A percentile compares a stretch with the other conserved stretches of the same genome.
Conservation (phyloP, 2,113 vertebrate genomes). For the Laticauda colubrina region DNA sequence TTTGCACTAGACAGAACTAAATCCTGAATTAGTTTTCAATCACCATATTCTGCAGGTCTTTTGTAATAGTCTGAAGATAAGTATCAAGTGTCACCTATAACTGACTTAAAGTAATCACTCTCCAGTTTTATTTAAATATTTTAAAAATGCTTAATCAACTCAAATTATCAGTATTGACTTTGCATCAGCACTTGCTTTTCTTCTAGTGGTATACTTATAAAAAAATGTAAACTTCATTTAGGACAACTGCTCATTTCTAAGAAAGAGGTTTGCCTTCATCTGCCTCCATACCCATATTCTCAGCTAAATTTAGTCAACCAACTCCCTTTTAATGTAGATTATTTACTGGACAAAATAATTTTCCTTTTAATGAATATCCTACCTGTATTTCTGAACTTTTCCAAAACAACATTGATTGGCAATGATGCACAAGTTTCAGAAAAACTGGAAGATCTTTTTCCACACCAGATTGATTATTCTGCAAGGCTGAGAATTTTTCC, state of each 20-base stretch:
- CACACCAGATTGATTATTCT: constrained; percentile 14
- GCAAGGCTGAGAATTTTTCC: constrained; percentile 10
- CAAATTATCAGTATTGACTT: neutral
- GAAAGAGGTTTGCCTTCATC: neutral
- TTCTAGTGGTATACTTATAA: neutral
- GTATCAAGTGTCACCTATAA: neutral
- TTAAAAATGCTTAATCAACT: neutral
- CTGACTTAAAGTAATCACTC: neutral
- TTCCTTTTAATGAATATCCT: neutral
- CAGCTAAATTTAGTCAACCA: neutral
- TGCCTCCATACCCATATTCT: neutral
- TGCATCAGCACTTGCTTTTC: neutral
- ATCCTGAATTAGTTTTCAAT: neutral
- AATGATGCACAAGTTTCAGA: neutral
- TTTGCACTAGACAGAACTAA: neutral
- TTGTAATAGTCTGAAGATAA: neutral
- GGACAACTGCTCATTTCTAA: neutral
- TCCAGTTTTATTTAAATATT: neutral
- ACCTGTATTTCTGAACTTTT: neutral
- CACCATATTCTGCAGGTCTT: neutral
- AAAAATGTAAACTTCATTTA: neutral
- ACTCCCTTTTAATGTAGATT: neutral
- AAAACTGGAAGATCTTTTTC: neutral
- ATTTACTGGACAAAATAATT: neutral
- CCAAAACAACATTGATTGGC: neutral